Conservation (phyloP, 2,797 vertebrate species). For the Discoglossus pictus region DNA sequence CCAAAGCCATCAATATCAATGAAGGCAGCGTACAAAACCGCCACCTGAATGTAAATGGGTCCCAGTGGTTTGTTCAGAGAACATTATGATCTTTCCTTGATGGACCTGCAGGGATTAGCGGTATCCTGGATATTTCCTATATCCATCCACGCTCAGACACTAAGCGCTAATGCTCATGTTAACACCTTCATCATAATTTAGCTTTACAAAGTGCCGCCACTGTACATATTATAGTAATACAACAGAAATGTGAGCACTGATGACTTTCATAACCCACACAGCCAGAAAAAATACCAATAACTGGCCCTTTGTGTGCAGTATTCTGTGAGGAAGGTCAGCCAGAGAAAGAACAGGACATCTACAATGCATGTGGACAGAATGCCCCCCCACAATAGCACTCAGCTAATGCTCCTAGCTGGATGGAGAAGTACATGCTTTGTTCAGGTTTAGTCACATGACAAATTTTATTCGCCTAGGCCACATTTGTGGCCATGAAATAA, state of each 20-base stretch:
- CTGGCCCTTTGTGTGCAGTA: background rate
- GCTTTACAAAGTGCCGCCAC: background rate
- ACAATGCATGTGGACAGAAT: background rate
- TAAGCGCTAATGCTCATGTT: constrained; percentile 12
- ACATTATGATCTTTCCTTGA: constrained; percentile 6
- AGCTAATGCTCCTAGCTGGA: no score
- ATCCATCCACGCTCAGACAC: constrained; percentile 9
- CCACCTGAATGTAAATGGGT: constrained; percentile 13
- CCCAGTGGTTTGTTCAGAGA: constrained; percentile 8
- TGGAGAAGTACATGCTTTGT: no score
- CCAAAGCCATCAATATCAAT: constrained; percentile 3
- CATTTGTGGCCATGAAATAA: no score
- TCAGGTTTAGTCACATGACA: no score
- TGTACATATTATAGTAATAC: constrained; percentile 13
- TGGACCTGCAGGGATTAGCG: constrained; percentile 26
- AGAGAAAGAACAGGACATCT: background rate
- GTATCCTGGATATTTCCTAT: constrained; percentile 13
- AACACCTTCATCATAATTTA: constrained; percentile 34
- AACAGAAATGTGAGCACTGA: background rate
- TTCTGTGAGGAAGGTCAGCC: background rate
- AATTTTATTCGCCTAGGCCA: no score
- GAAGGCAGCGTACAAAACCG: constrained; percentile 7
- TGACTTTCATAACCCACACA: no score
- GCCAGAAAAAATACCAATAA: no score
- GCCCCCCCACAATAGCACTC: no score